A percentile compares a stretch with the other conserved stretches of the same genome.
Conservation (phyloP, 2,797 vertebrate genomes). For the Enteromius argenteus region DNA sequence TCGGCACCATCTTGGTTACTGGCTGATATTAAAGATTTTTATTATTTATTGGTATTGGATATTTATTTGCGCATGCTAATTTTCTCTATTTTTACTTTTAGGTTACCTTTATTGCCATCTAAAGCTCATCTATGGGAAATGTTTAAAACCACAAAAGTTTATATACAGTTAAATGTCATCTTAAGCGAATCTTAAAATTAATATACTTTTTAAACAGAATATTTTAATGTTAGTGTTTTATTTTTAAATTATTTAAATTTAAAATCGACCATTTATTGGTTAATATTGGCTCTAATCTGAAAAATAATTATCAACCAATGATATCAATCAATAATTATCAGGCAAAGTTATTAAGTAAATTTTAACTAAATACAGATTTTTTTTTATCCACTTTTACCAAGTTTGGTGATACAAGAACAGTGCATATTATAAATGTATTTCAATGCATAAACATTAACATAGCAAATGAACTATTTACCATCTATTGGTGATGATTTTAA, state of each 20-base stretch:
- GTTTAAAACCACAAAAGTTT: not conserved
- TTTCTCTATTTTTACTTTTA: not conserved
- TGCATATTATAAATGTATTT: not conserved
- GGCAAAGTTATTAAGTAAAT: not conserved
- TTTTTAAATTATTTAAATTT: not conserved
- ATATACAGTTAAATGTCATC: not conserved
- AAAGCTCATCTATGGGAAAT: not conserved
- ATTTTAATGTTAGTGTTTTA: not conserved
- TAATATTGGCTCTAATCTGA: not conserved
- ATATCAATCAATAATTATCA: not conserved
- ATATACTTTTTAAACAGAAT: not conserved
- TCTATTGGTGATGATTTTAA: slow-evolving; percentile 92
- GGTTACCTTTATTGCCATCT: not conserved
- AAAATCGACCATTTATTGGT: not conserved
- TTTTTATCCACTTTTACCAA: not conserved
- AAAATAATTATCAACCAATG: not conserved
- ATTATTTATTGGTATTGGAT: not conserved
- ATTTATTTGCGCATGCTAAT: not conserved
- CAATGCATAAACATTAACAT: not conserved
- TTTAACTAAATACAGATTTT: not conserved
- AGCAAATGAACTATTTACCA: slow-evolving; percentile 76
- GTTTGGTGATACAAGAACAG: not conserved
- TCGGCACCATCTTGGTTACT: not conserved
- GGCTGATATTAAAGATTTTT: not conserved
- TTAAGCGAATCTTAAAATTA: not conserved